phyloP scores from a whole-genome alignment of 2,113 vertebrate genomes.

The Callocephalon fimbriatum region DNA sequence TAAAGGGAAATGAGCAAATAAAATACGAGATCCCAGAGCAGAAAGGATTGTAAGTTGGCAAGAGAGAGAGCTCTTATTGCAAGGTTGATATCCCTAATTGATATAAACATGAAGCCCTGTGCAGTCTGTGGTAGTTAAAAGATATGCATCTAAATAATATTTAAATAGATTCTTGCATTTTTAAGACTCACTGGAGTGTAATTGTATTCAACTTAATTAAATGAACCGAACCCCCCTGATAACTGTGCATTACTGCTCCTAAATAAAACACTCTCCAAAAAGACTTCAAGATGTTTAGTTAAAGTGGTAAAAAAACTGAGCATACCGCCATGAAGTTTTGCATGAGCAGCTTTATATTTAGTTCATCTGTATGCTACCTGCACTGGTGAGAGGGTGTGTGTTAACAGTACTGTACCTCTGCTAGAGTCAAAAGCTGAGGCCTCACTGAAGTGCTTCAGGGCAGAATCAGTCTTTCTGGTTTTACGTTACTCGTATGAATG shows the following conservation, averaged over 20 bases:
- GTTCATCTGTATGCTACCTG: neutral
- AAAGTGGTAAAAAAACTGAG: neutral
- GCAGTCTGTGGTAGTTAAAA: constrained; percentile 51
- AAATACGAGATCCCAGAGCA: neutral
- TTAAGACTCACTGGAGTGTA: constrained; percentile 59
- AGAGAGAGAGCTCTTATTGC: neutral
- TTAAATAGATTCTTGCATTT: constrained; percentile 62
- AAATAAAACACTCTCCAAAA: constrained; percentile 55
- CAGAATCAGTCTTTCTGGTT: neutral
- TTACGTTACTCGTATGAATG: neutral
- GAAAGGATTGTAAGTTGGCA: neutral
- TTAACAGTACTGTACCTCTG: neutral
- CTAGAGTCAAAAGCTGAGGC: neutral
- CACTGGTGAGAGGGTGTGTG: neutral
- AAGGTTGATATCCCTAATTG: constrained; percentile 37
- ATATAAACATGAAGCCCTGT: constrained; percentile 34
- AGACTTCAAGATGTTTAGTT: constrained; percentile 23
- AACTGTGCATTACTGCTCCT: constrained; percentile 46
- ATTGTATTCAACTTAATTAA: constrained; percentile 74
- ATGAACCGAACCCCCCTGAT: constrained; percentile 46
- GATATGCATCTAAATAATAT: constrained; percentile 63
- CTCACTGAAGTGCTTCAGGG: neutral
- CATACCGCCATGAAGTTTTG: neutral
- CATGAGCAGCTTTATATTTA: neutral
- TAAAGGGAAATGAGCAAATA: constrained; percentile 35